Base-by-base conservation (phyloP, 2,113 vertebrate genomes). In the Jaculus jaculus region DNA sequence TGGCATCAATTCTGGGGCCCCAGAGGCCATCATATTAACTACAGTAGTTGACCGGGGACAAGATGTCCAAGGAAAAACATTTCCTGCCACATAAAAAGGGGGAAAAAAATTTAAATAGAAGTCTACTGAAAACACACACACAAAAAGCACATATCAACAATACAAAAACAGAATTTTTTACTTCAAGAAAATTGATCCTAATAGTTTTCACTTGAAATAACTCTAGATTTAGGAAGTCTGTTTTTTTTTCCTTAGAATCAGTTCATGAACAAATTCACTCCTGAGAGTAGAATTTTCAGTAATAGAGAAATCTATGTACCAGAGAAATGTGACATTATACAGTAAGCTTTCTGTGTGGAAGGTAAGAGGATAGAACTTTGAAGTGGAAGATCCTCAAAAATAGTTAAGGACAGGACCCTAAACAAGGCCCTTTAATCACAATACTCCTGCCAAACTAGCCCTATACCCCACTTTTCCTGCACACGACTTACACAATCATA, bases 51-150 rank as follows among this genome's bases (percentile, higher is more conserved):
- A 94, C 75, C 63, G 15, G 71, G 77, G 26, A 91, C 72, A 94
- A 54, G 32, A 68, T 39, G 71, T 92, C 39, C 84, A 54, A 68
- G 32, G 84, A 91, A 96, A 94, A 95, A 86, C 32, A 95, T 88
- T 94, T 95, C 39, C 26, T 92, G 95, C 18, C 60, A 95, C 24
- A 80, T 65, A 24, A 83, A 34, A 71, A 21, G 1, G 32, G 81
- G 61, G 24, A 54, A 34, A 32, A 86, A 20, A 92, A 86, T 65
- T 66, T 85, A 84, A 92, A 93, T 34, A 51, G 42, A 95, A 96
- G 51, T 4, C 37, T 90, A 89, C n/a, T 96, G 20, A 73, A 91
- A 96, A 91, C 65, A 39, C 7, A 91, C 95, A 91, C 65, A 39
- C 7, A 92, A 73, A 77, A 79, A 13, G 63, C 15, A 86, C 28